Conservation (phyloP, 1,140 invertebrate genomes). For the Plodia interpunctella region DNA sequence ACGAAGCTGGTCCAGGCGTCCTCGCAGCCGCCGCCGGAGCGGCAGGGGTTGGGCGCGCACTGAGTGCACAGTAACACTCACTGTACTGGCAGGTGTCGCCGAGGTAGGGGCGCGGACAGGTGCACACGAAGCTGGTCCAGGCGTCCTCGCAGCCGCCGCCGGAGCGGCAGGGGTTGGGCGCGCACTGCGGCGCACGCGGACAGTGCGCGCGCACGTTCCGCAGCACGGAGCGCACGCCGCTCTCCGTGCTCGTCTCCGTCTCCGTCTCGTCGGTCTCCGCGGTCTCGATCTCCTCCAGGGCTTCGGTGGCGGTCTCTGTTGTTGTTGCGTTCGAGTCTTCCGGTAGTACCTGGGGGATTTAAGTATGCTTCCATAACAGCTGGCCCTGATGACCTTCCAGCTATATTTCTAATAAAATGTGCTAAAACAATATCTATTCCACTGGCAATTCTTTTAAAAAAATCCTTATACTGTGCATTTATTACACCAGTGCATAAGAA, state of each 20-base stretch:
- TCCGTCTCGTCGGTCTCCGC: slow-evolving; percentile 16
- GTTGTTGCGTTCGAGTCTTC: slow-evolving; percentile 36
- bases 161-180: slow-evolving; percentile 90
- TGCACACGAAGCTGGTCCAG: slow-evolving; percentile 89
- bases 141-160: slow-evolving; percentile 91
- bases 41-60: slow-evolving; percentile 91
- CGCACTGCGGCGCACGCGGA: slow-evolving; percentile 87
- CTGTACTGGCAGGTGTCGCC: slow-evolving; percentile 91
- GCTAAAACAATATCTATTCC: no score
- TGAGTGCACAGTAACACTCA: slow-evolving; percentile 77
- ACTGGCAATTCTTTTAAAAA: no score
- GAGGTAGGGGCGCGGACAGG: slow-evolving; percentile 89
- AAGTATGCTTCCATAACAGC: no score
- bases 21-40: slow-evolving; percentile 89
- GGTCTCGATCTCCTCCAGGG: slow-evolving; percentile 7
- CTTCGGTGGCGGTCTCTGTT: slow-evolving; percentile 20
- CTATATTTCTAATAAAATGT: no score
- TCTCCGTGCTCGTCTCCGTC: slow-evolving; percentile 16
- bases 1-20: slow-evolving; percentile 90
- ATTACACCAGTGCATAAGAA: no score
- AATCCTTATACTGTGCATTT: no score
- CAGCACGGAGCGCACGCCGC: slow-evolving; percentile 35
- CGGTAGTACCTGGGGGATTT: slow-evolving; percentile 40
- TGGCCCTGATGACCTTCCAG: no score
- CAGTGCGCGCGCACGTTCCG: slow-evolving; percentile 81